A percentile compares a stretch with the other conserved stretches of the same genome.
Conservation (phyloP, 2,113 vertebrate genomes). For the Panurus biarmicus region DNA sequence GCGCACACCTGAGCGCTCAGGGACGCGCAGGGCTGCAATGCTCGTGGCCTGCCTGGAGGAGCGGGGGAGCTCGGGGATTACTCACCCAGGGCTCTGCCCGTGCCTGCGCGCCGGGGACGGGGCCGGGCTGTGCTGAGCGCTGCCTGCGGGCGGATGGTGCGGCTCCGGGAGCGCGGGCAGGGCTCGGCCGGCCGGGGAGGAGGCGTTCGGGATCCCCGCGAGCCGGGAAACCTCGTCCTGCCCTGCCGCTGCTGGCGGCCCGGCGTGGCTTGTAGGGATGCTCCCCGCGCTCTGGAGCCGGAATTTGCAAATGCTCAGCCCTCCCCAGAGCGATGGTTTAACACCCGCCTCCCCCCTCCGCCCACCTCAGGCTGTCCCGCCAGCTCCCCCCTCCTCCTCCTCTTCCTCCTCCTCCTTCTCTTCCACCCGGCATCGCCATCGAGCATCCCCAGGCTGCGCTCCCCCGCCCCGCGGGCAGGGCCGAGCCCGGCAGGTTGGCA, state of each 20-base stretch:
- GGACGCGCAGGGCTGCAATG: background rate
- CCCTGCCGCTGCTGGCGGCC: background rate
- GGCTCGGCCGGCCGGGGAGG: background rate
- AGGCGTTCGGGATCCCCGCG: background rate
- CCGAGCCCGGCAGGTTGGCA: background rate
- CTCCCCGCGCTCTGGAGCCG: constrained; percentile 57
- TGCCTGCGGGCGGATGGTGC: background rate
- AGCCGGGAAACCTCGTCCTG: background rate
- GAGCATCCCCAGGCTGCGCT: constrained; percentile 5
- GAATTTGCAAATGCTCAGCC: constrained; percentile 73
- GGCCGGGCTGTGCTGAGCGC: background rate
- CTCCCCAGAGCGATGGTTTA: constrained; percentile 64
- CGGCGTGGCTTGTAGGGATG: background rate
- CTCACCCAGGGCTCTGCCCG: constrained; percentile 52
- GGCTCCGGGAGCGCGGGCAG: background rate
- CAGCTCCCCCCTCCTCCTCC: constrained; percentile 62
- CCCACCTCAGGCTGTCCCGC: constrained; percentile 45
- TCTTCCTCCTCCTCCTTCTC: constrained; percentile 60
- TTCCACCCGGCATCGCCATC: constrained; percentile 27
- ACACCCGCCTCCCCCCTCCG: constrained; percentile 66
- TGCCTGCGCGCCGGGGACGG: background rate
- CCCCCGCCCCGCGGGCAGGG: background rate
- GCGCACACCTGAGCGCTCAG: fast-evolving
- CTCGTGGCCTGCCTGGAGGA: background rate
- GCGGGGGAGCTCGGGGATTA: background rate